A percentile compares a stretch with the other conserved stretches of the same genome.
Conservation (phyloP, 1,140 invertebrate genomes). For the Pachyrhynchus sulphureomaculatus region DNA sequence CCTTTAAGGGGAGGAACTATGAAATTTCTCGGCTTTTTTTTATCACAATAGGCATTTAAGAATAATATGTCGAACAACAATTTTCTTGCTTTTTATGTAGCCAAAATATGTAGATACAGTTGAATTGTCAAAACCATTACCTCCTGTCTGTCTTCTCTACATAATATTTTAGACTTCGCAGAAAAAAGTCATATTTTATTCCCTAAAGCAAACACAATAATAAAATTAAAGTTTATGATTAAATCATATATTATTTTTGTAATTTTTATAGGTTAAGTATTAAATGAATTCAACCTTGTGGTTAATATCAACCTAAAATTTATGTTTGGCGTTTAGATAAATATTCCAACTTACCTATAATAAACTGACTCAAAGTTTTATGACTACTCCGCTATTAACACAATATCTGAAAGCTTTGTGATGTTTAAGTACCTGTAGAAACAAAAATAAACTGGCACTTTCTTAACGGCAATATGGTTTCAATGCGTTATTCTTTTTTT, state of each 20-base stretch:
- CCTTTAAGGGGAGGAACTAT: too few relatives aligned
- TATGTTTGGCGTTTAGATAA: slow-evolving; percentile 29
- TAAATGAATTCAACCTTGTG: slow-evolving; percentile 21
- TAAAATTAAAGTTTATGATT: neutral
- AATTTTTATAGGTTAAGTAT: slow-evolving; percentile 20
- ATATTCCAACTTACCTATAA: slow-evolving; percentile 33
- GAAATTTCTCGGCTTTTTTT: too few relatives aligned
- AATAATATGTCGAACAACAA: too few relatives aligned
- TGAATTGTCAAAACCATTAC: too few relatives aligned
- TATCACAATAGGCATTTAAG: too few relatives aligned
- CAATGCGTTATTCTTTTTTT: too few relatives aligned
- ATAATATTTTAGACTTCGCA: too few relatives aligned
- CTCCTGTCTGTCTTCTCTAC: too few relatives aligned
- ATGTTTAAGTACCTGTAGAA: slow-evolving; percentile 31
- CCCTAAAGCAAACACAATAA: neutral
- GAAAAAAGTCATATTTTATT: too few relatives aligned
- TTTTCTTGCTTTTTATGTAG: too few relatives aligned
- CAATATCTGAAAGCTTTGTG: slow-evolving; percentile 35
- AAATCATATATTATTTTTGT: slow-evolving; percentile 13
- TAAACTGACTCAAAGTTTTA: slow-evolving; percentile 31
- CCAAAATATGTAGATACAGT: too few relatives aligned
- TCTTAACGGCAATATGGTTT: slow-evolving; percentile 27
- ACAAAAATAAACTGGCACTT: slow-evolving; percentile 30
- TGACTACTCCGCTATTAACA: slow-evolving; percentile 30
- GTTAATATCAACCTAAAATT: slow-evolving; percentile 26